Percentiles rank a stretch among this genome's conserved stretches.
These are phyloP conservation scores for fruit fly (Drosophila melanogaster) DNA, from an alignment of 1,140 invertebrate genomes.

Conservation along the genomic window DNA sequence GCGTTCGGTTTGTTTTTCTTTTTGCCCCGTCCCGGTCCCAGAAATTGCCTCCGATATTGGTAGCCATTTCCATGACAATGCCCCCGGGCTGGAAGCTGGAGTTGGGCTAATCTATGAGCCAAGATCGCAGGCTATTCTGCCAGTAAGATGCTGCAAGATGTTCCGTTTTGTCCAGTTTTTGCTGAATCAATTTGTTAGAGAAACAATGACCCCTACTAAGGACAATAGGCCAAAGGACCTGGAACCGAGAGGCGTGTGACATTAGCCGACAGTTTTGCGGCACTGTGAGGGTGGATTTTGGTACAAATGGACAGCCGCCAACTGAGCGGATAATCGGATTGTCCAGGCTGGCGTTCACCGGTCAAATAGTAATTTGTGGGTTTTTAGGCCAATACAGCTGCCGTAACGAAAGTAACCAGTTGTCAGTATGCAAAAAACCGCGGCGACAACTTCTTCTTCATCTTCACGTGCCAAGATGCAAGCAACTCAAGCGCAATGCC, in stretches of 20 bases:
- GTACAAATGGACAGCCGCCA: constrained; percentile 49
- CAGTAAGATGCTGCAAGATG: constrained; percentile 68
- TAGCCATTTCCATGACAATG: constrained; percentile 65
- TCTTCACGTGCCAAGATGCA: constrained; percentile 6
- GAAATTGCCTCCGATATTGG: constrained; percentile 21
- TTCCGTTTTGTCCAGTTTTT: constrained; percentile 56
- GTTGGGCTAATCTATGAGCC: constrained; percentile 64
- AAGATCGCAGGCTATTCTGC: constrained; percentile 46
- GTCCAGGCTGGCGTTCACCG: constrained; percentile 36
- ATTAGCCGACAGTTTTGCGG: constrained; percentile 69
- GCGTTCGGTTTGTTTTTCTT: constrained; percentile 21
- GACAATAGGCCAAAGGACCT: constrained; percentile 23
- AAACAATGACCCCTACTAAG: constrained; percentile 58
- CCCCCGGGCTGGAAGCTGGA: constrained; percentile 32
- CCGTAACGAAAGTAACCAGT: not conserved
- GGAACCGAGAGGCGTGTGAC: constrained; percentile 70
- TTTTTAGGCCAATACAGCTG: constrained; percentile 53
- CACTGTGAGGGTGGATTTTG: constrained; percentile 41
- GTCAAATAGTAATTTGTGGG: constrained; percentile 69
- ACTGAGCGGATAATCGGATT: constrained; percentile 71
- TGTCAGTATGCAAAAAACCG: constrained; percentile 47
- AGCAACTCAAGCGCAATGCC: constrained; percentile 31
- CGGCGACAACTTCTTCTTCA: constrained; percentile 28
- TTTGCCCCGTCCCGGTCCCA: constrained; percentile 5
- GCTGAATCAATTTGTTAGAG: constrained; percentile 74